phyloP scores from a whole-genome alignment of 2,888 invertebrate species.

The Ennomos quercinarius region DNA sequence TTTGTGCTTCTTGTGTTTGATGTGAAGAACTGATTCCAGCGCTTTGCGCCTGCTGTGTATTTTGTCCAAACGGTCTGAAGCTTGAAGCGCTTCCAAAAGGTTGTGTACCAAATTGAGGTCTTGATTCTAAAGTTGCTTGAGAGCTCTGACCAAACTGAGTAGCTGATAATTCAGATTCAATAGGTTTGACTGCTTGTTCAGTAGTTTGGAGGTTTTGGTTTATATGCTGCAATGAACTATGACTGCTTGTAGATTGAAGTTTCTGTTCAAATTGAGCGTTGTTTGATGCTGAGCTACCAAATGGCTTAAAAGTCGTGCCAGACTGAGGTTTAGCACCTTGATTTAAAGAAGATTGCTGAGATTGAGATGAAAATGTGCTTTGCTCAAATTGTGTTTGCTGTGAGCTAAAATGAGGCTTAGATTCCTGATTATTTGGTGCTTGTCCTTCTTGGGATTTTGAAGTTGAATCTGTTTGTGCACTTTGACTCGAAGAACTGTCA shows the following conservation, averaged over 20 bases:
- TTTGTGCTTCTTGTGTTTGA: conserved; percentile 20
- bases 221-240: conserved; percentile 33
- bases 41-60: conserved; percentile 10
- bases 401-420: conserved; percentile 24
- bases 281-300: conserved; percentile 8
- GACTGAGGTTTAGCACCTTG: conserved; percentile 31
- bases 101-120: conserved; percentile 32
- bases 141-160: conserved; percentile 29
- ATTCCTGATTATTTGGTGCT: conserved; percentile 5
- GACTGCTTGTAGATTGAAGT: conserved; percentile 15
- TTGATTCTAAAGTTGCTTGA: conserved; percentile 9
- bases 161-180: conserved; percentile 1
- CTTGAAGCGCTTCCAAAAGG: conserved; percentile 29
- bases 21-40: neutral
- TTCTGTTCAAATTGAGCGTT: conserved; percentile 40
- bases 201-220: conserved; percentile 21
- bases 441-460: conserved; percentile 18
- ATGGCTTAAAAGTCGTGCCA: conserved; percentile 31
- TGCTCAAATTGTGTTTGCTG: conserved; percentile 26
- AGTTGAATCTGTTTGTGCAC: conserved; percentile 20
- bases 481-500: conserved; percentile 36
- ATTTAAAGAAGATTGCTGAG: conserved; percentile 17
- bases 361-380: conserved; percentile 16
- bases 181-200: conserved; percentile 25
- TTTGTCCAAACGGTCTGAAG: conserved; percentile 35